A percentile compares a stretch with the other conserved stretches of the same genome.
phyloP scores from a whole-genome alignment of 2,797 vertebrate species.

The Fistularia commersonii region DNA sequence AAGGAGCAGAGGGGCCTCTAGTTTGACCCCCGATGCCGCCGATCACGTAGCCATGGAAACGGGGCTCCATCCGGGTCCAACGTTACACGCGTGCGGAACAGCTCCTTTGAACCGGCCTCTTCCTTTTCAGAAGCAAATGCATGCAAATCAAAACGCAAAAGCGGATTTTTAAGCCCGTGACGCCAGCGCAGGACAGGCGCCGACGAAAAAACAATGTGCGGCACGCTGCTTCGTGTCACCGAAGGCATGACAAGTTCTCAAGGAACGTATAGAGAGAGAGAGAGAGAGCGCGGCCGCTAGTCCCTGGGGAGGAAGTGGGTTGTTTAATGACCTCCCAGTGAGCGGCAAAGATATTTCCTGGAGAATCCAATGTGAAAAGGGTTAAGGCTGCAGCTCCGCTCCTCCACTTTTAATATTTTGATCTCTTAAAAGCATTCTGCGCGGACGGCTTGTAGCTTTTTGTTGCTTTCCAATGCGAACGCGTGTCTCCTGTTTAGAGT shows the following conservation, averaged over 20 bases:
- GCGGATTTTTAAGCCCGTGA: background rate
- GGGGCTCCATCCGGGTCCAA: too few relatives aligned
- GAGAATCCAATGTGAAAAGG: conserved; percentile 23
- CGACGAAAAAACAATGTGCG: too few relatives aligned
- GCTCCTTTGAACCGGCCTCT: conserved; percentile 17
- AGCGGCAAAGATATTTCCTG: conserved; percentile 54
- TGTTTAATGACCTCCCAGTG: conserved; percentile 52
- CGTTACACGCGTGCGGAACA: conserved; percentile 1
- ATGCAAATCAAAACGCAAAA: conserved; percentile 37
- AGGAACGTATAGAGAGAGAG: conserved; percentile 46
- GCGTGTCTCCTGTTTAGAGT: too few relatives aligned
- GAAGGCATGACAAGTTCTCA: conserved; percentile 41
- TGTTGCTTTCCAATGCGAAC: too few relatives aligned
- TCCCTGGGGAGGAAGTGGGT: conserved; percentile 60
- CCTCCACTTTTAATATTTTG: too few relatives aligned
- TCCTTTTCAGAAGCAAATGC: conserved; percentile 23
- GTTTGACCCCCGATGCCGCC: too few relatives aligned
- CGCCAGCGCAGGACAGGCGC: too few relatives aligned
- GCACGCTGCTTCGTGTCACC: conserved; percentile 51
- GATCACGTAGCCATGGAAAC: too few relatives aligned
- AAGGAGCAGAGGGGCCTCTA: too few relatives aligned
- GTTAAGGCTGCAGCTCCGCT: background rate
- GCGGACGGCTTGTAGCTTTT: too few relatives aligned
- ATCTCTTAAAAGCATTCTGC: too few relatives aligned
- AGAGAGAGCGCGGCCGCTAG: too few relatives aligned